Evolutionary conservation across 2,888 invertebrate genomes (phyloP).

Genomic region (Fragum sueziense): DNA sequence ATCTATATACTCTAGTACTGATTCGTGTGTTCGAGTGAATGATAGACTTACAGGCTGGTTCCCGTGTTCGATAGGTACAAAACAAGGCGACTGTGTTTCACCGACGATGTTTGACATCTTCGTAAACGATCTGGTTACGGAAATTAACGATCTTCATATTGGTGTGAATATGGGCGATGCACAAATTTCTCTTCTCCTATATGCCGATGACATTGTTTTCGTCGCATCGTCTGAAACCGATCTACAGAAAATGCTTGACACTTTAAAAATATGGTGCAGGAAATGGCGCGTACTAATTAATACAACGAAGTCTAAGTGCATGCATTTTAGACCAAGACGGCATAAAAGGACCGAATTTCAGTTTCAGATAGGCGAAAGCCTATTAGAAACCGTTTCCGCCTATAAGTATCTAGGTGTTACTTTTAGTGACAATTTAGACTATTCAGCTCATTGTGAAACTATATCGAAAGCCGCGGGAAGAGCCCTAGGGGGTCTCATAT

Average conservation of each 20-base stretch:
- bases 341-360: too few relatives aligned
- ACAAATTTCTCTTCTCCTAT: constrained; percentile 22
- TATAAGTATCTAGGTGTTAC: too few relatives aligned
- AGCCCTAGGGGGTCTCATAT: constrained; percentile 29
- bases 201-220: constrained; percentile 41
- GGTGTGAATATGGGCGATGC: constrained; percentile 20
- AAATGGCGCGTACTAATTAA: constrained; percentile 34
- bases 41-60: constrained; percentile 36
- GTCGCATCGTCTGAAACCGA: constrained; percentile 15
- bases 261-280: constrained; percentile 31
- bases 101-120: too few relatives aligned
- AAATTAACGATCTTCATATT: constrained; percentile 31
- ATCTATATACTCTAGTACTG: not conserved
- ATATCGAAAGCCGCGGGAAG: constrained; percentile 26
- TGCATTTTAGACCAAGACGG: constrained; percentile 32
- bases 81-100: too few relatives aligned
- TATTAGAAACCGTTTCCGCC: too few relatives aligned
- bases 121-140: too few relatives aligned
- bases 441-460: too few relatives aligned
- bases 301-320: constrained; percentile 18
- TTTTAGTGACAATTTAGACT: too few relatives aligned
- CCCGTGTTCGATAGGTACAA: constrained; percentile 1
- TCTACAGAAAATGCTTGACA: constrained; percentile 32
- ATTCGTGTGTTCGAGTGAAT: constrained; percentile 24
- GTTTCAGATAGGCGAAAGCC: too few relatives aligned